Evolutionary conservation across 2,113 vertebrate genomes (phyloP).

Genomic region (Rhinogobius similis): DNA sequence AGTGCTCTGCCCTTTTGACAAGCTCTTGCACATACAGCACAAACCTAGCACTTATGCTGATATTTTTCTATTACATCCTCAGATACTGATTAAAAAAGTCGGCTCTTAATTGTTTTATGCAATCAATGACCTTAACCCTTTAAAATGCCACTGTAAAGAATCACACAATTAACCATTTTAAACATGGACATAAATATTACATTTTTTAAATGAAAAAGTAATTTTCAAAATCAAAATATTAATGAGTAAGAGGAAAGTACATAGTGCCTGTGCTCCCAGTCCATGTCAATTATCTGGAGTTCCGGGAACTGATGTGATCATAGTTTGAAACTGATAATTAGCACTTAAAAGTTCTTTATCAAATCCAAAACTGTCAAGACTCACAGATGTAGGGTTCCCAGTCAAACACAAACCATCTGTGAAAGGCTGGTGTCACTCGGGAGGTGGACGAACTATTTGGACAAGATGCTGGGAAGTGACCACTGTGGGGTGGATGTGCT

Average conservation of each 20-base stretch:
- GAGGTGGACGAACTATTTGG: slow-evolving; percentile 10
- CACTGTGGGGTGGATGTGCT: slow-evolving; percentile 2
- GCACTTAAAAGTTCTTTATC: slow-evolving; percentile 56
- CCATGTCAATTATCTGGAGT: slow-evolving; percentile 16
- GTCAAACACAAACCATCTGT: slow-evolving; percentile 41
- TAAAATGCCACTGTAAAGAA: slow-evolving; percentile 68
- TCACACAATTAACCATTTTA: slow-evolving; percentile 54
- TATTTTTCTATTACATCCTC: slow-evolving; percentile 45
- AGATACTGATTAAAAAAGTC: slow-evolving; percentile 44
- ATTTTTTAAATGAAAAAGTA: slow-evolving; percentile 49
- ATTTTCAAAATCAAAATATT: neutral
- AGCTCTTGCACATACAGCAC: slow-evolving; percentile 47
- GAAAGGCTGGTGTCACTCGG: slow-evolving; percentile 19
- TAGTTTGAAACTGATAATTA: slow-evolving; percentile 26
- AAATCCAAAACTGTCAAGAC: slow-evolving; percentile 27
- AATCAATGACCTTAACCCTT: slow-evolving; percentile 71
- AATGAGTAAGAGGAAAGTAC: slow-evolving; percentile 30
- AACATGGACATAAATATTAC: slow-evolving; percentile 36
- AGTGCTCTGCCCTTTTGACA: slow-evolving; percentile 30
- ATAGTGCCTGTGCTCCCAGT: slow-evolving; percentile 31
- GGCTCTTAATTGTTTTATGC: slow-evolving; percentile 51
- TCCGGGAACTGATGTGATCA: slow-evolving; percentile 29
- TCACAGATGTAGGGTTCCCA: slow-evolving; percentile 34
- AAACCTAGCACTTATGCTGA: slow-evolving; percentile 53
- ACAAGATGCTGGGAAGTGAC: slow-evolving; percentile 21